Percentiles rank a stretch among this genome's conserved stretches.
phyloP scores from a whole-genome alignment of 2,888 invertebrate genomes.

The Itoplectis maculator region DNA sequence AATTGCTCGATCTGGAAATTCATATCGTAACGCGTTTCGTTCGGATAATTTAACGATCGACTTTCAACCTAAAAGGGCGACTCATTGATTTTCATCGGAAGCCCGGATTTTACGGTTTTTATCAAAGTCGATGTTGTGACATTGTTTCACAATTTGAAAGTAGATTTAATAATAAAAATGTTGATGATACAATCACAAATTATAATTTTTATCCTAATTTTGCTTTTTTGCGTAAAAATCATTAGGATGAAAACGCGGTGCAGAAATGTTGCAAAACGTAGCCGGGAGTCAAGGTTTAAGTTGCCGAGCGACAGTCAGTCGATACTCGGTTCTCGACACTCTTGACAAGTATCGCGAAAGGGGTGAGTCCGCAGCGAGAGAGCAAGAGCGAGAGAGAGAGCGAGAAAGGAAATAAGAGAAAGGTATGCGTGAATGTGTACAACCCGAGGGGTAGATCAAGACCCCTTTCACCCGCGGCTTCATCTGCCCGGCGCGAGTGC shows the following conservation, averaged over 20 bases:
- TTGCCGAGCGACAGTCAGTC: slow-evolving; percentile 52
- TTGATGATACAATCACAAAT: too few relatives aligned
- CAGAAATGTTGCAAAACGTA: slow-evolving; percentile 21
- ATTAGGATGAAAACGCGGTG: not conserved
- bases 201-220: not conserved
- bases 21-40: too few relatives aligned
- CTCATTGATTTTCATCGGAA: too few relatives aligned
- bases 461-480: slow-evolving; percentile 58
- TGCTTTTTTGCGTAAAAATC: not conserved
- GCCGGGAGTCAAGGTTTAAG: slow-evolving; percentile 35
- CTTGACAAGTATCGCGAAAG: slow-evolving; percentile 46
- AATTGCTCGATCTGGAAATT: too few relatives aligned
- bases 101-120: too few relatives aligned
- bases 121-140: too few relatives aligned
- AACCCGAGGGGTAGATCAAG: slow-evolving; percentile 46
- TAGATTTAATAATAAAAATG: too few relatives aligned
- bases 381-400: slow-evolving; percentile 49
- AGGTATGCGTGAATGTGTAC: slow-evolving; percentile 23
- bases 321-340: slow-evolving; percentile 59
- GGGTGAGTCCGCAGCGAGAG: slow-evolving; percentile 45
- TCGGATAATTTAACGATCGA: too few relatives aligned
- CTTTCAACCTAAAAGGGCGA: too few relatives aligned
- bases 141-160: too few relatives aligned
- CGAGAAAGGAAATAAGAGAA: slow-evolving; percentile 37
- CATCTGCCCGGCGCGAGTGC: slow-evolving; percentile 46